Percentiles rank a stretch among this genome's conserved stretches.
Evolutionary conservation across 2,888 invertebrate species (phyloP).

Genomic region (Hanleya hanleyi): DNA sequence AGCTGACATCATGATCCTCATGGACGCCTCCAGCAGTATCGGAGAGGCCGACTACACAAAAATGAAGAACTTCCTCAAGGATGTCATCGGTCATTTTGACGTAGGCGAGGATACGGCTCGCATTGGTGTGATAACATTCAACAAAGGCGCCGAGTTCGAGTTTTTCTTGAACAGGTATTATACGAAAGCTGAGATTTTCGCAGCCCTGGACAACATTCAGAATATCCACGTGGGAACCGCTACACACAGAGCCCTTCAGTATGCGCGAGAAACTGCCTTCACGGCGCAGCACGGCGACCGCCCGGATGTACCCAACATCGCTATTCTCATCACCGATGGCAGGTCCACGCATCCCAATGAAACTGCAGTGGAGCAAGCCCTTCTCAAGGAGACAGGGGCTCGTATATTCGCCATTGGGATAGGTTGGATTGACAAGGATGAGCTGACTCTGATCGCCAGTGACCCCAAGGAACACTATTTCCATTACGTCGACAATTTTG

Average conservation of each 20-base stretch:
- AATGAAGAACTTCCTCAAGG: background rate
- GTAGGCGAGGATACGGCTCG: background rate
- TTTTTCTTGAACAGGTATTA: background rate
- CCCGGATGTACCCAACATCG: background rate
- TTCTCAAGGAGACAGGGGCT: background rate
- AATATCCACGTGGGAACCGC: background rate
- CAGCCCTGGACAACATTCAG: background rate
- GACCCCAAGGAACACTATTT: background rate
- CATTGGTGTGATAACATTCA: background rate
- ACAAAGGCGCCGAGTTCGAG: background rate
- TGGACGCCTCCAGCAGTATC: slow-evolving; percentile 3
- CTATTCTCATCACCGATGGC: background rate
- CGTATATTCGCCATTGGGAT: background rate
- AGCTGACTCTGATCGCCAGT: background rate
- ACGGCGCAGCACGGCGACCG: background rate
- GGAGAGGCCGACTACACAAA: background rate
- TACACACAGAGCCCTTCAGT: background rate
- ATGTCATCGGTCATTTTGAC: background rate
- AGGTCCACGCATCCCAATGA: background rate
- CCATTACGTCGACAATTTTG: slow-evolving; percentile 1
- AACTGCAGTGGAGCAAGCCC: background rate
- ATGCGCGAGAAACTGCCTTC: background rate
- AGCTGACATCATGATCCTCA: background rate
- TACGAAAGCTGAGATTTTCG: background rate
- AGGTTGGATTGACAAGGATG: background rate